phyloP scores from a whole-genome alignment of 2,113 vertebrate species.

The Prochilodus magdalenae region DNA sequence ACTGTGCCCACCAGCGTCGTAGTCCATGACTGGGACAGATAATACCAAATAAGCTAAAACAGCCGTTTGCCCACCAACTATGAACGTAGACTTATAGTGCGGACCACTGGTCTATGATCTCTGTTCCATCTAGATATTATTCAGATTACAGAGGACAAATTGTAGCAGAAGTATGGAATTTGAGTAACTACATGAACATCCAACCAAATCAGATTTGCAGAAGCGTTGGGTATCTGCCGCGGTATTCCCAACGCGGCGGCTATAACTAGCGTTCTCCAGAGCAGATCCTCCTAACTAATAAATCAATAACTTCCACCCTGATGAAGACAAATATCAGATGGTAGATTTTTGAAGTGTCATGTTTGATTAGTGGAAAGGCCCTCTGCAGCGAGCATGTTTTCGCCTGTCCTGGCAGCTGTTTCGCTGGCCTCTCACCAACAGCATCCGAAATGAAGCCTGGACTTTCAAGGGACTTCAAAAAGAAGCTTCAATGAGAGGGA shows the following conservation, averaged over 20 bases:
- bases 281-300: constrained; percentile 34
- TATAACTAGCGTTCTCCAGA: constrained; percentile 1
- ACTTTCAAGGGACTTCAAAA: constrained; percentile 57
- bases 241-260: not conserved
- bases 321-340: constrained; percentile 46
- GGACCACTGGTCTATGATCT: too few relatives aligned
- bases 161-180: not conserved
- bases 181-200: not conserved
- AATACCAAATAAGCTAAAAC: too few relatives aligned
- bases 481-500: constrained; percentile 48
- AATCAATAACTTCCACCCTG: constrained; percentile 43
- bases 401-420: constrained; percentile 42
- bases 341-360: constrained; percentile 50
- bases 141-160: not conserved
- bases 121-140: not conserved
- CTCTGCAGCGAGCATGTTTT: constrained; percentile 33
- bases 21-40: too few relatives aligned
- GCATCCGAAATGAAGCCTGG: constrained; percentile 52
- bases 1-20: too few relatives aligned
- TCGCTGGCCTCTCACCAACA: constrained; percentile 49
- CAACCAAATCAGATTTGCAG: not conserved
- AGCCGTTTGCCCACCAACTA: too few relatives aligned
- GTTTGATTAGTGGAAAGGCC: constrained; percentile 41
- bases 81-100: too few relatives aligned
- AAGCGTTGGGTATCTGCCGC: not conserved